Conservation (phyloP, 2,797 vertebrate species). For the Phoxinus dragarum region DNA sequence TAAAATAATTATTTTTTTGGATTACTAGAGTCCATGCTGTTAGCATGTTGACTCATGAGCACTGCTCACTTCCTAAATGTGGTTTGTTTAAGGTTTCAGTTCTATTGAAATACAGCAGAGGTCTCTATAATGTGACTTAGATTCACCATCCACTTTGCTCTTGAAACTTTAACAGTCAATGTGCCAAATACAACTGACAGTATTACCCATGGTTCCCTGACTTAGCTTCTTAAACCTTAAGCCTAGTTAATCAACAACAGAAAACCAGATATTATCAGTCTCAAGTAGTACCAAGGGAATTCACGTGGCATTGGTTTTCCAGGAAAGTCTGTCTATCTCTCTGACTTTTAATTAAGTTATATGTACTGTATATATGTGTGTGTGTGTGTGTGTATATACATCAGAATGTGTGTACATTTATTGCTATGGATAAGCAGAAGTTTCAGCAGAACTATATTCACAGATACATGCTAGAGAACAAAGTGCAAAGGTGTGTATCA, state of each 20-base stretch:
- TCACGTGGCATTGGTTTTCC: slow-evolving; percentile 2
- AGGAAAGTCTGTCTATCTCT: neutral
- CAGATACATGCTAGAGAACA: neutral
- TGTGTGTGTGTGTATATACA: neutral
- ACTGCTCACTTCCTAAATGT: slow-evolving; percentile 11
- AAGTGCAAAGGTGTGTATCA: neutral
- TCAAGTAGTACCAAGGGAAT: slow-evolving; percentile 33
- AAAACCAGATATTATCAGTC: slow-evolving; percentile 49
- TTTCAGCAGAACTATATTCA: neutral
- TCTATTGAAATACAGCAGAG: neutral
- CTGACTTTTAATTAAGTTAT: no score
- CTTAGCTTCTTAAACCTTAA: slow-evolving; percentile 51
- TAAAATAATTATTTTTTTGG: neutral
- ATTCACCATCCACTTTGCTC: neutral
- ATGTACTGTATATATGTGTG: neutral
- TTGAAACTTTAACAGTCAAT: slow-evolving; percentile 12
- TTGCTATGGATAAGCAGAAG: neutral
- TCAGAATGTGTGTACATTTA: neutral
- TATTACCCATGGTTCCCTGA: slow-evolving; percentile 33
- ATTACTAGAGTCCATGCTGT: neutral
- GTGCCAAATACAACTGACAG: slow-evolving; percentile 23
- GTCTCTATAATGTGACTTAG: neutral
- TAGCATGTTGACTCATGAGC: neutral
- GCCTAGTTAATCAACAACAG: slow-evolving; percentile 54
- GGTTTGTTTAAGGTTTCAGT: neutral